Evolutionary conservation across 2,888 invertebrate genomes (phyloP).

Genomic region (Scrobipalpa atriplicella): DNA sequence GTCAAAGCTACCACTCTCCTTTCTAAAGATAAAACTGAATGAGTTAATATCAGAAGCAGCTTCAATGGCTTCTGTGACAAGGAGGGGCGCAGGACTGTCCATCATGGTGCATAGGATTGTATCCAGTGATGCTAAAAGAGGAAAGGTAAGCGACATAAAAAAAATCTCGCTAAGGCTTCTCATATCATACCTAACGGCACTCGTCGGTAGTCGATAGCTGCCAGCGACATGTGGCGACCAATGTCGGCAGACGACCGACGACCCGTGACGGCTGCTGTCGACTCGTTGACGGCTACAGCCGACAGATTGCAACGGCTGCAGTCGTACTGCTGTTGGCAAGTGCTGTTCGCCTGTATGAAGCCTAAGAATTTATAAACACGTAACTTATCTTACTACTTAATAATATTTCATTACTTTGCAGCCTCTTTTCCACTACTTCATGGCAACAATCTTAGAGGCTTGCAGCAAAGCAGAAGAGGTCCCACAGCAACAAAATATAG

Average conservation of each 20-base stretch:
- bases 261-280: no score
- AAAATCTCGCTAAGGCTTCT: no score
- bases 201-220: no score
- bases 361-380: no score
- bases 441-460: conserved; percentile 74
- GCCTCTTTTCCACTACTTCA: conserved; percentile 82
- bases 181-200: no score
- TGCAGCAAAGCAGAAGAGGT: conserved; percentile 50
- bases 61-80: conserved; percentile 83
- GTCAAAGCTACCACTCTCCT: conserved; percentile 64
- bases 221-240: no score
- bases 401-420: conserved; percentile 49
- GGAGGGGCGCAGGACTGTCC: conserved; percentile 90
- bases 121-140: conserved; percentile 84
- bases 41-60: conserved; percentile 69
- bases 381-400: no score
- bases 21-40: conserved; percentile 67
- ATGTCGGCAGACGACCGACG: no score
- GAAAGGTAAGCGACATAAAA: conserved; percentile 64
- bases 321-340: no score
- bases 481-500: conserved; percentile 44
- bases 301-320: no score
- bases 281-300: no score
- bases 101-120: conserved; percentile 90
- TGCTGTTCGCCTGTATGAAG: no score